These are phyloP conservation scores for Chouioia cunea DNA, from an alignment of 2,888 invertebrate genomes.

Conservation along the genomic window DNA sequence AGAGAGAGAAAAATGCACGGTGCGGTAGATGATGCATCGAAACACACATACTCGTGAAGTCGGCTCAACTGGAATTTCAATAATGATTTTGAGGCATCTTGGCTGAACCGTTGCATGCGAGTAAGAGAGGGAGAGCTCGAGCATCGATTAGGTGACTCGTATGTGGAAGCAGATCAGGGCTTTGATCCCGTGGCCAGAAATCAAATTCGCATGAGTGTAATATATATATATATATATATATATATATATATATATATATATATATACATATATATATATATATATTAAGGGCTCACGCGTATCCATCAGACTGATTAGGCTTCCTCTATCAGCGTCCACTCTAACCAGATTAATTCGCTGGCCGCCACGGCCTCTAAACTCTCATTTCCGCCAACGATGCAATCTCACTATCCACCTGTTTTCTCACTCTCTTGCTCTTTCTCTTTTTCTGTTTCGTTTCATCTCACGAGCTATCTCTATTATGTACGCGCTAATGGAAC, in stretches of 20 bases:
- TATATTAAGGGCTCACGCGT: not conserved
- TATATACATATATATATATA: no score
- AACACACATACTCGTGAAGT: not conserved
- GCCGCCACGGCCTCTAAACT: conserved; percentile 34
- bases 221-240: not conserved
- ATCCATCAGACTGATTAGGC: conserved; percentile 38
- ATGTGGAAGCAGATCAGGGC: conserved; percentile 2
- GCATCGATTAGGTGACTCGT: conserved; percentile 25
- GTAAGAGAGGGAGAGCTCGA: not conserved
- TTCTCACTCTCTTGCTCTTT: not conserved
- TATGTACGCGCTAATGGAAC: conserved; percentile 3
- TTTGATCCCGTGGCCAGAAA: conserved; percentile 41
- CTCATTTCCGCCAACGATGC: conserved; percentile 38
- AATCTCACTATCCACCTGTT: conserved; percentile 16
- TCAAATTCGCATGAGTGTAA: conserved; percentile 28
- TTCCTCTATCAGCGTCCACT: conserved; percentile 12
- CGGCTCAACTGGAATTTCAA: conserved; percentile 39
- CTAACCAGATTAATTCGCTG: conserved; percentile 44
- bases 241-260: no score
- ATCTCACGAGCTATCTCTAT: not conserved
- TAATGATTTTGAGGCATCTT: conserved; percentile 41
- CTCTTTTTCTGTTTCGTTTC: not conserved
- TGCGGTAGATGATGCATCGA: not conserved
- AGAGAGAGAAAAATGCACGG: not conserved
- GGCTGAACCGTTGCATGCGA: not conserved